Evolutionary conservation across 2,797 vertebrate species (phyloP).

Genomic region (Protosalanx chinensis): DNA sequence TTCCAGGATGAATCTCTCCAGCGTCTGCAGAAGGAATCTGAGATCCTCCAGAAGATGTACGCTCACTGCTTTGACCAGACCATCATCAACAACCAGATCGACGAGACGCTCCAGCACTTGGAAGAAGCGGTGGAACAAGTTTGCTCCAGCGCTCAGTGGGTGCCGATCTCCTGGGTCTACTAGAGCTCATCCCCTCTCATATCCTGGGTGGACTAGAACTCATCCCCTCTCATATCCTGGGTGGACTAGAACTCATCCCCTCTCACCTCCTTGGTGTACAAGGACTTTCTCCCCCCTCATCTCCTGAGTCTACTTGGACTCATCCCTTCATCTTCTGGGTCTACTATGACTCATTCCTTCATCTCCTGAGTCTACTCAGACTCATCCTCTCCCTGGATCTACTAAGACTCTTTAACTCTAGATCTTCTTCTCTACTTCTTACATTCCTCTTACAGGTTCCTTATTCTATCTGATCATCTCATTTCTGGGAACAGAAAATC

Average conservation of each 20-base stretch:
- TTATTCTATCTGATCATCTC: constrained; percentile 11
- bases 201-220: constrained; percentile 8
- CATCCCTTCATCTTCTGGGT: constrained; percentile 19
- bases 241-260: constrained; percentile 27
- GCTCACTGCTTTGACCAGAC: constrained; percentile 98
- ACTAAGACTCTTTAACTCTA: constrained; percentile 8
- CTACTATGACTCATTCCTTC: constrained; percentile 10
- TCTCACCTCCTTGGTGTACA: constrained; percentile 89
- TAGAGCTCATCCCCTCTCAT: constrained; percentile 59
- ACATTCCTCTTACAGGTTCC: constrained; percentile 33
- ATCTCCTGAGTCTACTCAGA: constrained; percentile 93
- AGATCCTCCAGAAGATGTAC: constrained; percentile 98
- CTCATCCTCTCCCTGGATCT: too few species aligned
- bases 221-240: constrained; percentile 21
- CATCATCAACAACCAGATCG: constrained; percentile 99
- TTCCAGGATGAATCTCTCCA: constrained; percentile 84
- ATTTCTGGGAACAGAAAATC: neutral
- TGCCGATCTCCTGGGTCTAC: constrained; percentile 99
- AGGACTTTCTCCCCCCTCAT: constrained; percentile 46
- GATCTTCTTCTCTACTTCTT: constrained; percentile 12
- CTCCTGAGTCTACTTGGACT: constrained; percentile 9
- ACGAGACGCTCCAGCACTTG: constrained; percentile 96
- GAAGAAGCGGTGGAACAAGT: constrained; percentile 97
- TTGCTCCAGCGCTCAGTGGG: constrained; percentile 94
- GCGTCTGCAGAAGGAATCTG: constrained; percentile 97